A percentile compares a stretch with the other conserved stretches of the same genome.
These are phyloP conservation scores for Neogobius melanostomus DNA, from an alignment of 2,113 vertebrate genomes.

Conservation along the genomic window DNA sequence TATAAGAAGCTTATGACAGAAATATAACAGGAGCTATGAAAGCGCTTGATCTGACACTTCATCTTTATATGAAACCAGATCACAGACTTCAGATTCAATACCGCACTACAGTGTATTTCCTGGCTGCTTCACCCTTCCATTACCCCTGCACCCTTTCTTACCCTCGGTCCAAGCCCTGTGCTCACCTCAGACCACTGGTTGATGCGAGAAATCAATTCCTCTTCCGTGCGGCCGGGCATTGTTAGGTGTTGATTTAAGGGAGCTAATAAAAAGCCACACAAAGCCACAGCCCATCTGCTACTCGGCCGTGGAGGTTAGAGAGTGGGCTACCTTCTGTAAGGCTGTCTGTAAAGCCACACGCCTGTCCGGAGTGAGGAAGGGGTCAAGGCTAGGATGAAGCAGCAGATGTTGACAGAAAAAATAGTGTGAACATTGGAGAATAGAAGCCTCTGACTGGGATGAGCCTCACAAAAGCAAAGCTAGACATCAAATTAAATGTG, in stretches of 20 bases:
- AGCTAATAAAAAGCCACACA: conserved; percentile 76
- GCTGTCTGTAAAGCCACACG: conserved; percentile 64
- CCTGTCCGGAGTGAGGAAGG: conserved; percentile 55
- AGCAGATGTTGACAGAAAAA: conserved; percentile 42
- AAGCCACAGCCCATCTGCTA: conserved; percentile 72
- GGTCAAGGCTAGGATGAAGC: conserved; percentile 64
- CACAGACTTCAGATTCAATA: conserved; percentile 5
- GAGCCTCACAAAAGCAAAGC: too few relatives aligned
- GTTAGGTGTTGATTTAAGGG: conserved; percentile 77
- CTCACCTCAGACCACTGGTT: conserved; percentile 60
- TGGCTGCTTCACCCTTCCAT: conserved; percentile 48
- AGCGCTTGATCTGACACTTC: conserved; percentile 22
- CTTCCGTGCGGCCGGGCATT: conserved; percentile 59
- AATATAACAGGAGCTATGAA: conserved; percentile 24
- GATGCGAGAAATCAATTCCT: conserved; percentile 71
- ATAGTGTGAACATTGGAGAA: neutral
- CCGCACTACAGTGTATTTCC: neutral
- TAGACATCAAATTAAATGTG: too few relatives aligned
- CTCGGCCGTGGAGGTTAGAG: conserved; percentile 72
- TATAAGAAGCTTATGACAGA: conserved; percentile 45
- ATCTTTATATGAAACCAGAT: conserved; percentile 9
- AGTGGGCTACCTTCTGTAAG: conserved; percentile 67
- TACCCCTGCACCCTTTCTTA: conserved; percentile 56
- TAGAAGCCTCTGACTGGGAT: neutral
- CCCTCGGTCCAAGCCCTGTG: conserved; percentile 53